These are phyloP conservation scores for Tetramorium simillimum DNA, from an alignment of 1,140 invertebrate genomes.

Conservation along the genomic window DNA sequence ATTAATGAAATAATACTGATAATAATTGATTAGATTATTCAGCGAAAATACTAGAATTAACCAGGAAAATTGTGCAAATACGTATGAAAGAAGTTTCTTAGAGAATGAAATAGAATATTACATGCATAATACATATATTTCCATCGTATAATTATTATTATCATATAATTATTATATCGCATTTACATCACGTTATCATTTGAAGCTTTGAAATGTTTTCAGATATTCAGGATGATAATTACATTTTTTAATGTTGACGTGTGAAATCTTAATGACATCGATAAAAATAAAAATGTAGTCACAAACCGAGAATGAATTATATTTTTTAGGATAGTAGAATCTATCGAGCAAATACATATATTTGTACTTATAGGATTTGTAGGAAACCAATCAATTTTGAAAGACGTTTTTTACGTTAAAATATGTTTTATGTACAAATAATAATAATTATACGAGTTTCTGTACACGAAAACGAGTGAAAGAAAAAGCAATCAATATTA, in stretches of 20 bases:
- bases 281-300: conserved; percentile 25
- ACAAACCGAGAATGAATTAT: not conserved
- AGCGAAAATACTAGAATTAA: not conserved
- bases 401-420: not conserved
- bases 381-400: not conserved
- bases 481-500: not conserved
- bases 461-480: not conserved
- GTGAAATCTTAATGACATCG: conserved; percentile 2
- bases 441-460: not conserved
- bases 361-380: not conserved
- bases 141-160: too few species aligned
- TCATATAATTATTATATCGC: too few species aligned
- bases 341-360: not conserved
- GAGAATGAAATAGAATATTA: not conserved
- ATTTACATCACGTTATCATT: conserved; percentile 14
- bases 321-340: not conserved
- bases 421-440: not conserved
- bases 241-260: conserved; percentile 13
- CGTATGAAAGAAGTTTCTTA: not conserved
- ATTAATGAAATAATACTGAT: not conserved
- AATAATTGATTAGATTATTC: not conserved
- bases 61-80: not conserved
- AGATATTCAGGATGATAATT: not conserved
- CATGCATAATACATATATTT: not conserved
- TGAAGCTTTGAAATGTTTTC: not conserved